These are phyloP conservation scores for Chelonoidis abingdonii DNA, from an alignment of 2,113 vertebrate species.

Conservation along the genomic window DNA sequence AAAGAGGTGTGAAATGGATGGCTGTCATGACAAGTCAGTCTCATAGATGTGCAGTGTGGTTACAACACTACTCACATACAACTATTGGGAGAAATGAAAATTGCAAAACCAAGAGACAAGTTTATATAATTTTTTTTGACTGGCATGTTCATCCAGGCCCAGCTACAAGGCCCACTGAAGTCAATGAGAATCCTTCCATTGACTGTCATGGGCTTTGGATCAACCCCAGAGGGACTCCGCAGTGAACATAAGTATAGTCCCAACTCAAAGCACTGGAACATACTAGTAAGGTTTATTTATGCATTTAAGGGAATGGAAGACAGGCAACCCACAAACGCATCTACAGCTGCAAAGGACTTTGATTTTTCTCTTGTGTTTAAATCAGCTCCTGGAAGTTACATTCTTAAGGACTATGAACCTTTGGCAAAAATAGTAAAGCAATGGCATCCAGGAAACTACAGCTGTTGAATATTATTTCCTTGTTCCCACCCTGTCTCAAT, in stretches of 20 bases:
- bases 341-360: not conserved
- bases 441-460: not conserved
- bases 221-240: not conserved
- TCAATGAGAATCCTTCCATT: not conserved
- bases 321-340: not conserved
- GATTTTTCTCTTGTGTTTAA: not conserved
- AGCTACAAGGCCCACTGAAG: not conserved
- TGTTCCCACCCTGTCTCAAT: not conserved
- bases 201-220: not conserved
- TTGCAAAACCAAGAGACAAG: not conserved
- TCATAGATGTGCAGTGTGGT: not conserved
- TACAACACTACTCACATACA: not conserved
- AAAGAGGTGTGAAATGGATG: not conserved
- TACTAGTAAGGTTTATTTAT: not conserved
- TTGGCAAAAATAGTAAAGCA: not conserved
- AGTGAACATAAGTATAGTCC: not conserved
- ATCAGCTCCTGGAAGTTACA: not conserved
- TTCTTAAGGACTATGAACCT: not conserved
- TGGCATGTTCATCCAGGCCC: not conserved
- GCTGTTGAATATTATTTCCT: not conserved
- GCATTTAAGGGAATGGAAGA: not conserved
- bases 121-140: not conserved
- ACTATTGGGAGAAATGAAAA: not conserved
- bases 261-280: not conserved
- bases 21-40: not conserved